Evolutionary conservation across 2,113 vertebrate genomes (phyloP).

Genomic region (Baryphthengus martii): DNA sequence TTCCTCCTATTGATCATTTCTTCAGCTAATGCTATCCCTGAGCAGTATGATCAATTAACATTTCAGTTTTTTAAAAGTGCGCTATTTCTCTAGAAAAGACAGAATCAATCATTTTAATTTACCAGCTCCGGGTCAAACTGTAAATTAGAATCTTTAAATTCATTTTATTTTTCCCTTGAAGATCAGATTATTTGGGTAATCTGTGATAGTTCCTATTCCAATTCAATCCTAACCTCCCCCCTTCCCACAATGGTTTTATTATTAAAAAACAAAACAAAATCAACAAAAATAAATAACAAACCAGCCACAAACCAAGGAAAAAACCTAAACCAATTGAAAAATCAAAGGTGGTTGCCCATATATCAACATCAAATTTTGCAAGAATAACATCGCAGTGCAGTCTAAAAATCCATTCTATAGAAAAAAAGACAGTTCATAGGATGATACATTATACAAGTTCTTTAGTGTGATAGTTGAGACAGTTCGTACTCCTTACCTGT

Average conservation of each 20-base stretch:
- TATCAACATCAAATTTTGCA: not conserved
- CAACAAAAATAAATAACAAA: not conserved
- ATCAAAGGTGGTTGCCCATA: not conserved
- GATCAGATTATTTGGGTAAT: not conserved
- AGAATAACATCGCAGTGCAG: not conserved
- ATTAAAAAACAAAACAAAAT: not conserved
- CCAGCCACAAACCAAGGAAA: not conserved
- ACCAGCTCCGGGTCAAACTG: too few species aligned
- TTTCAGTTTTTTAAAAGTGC: not conserved
- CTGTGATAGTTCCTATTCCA: not conserved
- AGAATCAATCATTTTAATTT: not conserved
- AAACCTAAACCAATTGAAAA: not conserved
- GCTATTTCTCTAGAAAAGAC: not conserved
- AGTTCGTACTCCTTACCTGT: not conserved
- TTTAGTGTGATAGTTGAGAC: not conserved
- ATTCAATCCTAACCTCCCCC: not conserved
- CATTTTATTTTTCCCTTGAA: not conserved
- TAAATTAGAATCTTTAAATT: not conserved
- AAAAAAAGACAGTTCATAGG: not conserved
- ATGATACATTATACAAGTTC: not conserved
- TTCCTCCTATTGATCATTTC: not conserved
- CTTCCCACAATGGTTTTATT: not conserved
- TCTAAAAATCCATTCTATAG: not conserved
- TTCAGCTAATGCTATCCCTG: not conserved
- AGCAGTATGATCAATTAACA: not conserved